These are phyloP conservation scores for Aphelocoma californica DNA, from an alignment of 2,797 vertebrate genomes.

Conservation along the genomic window DNA sequence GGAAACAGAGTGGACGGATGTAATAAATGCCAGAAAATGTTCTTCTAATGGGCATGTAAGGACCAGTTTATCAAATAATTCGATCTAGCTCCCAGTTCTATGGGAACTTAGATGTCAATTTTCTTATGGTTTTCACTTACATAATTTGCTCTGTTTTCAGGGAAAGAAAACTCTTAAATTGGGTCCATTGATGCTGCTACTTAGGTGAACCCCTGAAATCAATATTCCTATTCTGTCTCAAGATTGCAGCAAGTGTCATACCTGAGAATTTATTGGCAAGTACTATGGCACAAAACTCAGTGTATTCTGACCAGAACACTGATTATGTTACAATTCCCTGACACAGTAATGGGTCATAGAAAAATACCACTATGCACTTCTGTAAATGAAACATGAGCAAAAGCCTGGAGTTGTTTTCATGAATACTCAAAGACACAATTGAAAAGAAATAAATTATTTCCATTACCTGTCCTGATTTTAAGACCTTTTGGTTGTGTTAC, in stretches of 20 bases:
- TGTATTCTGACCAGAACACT: neutral
- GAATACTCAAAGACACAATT: neutral
- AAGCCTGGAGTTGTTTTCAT: neutral
- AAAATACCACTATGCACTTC: neutral
- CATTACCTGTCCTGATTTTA: neutral
- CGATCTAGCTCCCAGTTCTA: neutral
- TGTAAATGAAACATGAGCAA: neutral
- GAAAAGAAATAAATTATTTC: neutral
- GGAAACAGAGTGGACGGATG: neutral
- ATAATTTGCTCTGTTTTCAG: neutral
- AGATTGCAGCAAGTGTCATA: neutral
- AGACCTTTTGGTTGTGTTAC: neutral
- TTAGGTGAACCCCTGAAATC: neutral
- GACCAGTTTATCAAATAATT: neutral
- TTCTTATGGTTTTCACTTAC: neutral
- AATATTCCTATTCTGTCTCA: neutral
- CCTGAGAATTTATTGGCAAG: neutral
- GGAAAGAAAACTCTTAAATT: neutral
- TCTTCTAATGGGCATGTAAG: neutral
- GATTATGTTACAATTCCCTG: neutral
- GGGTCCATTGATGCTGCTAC: neutral
- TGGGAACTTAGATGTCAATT: neutral
- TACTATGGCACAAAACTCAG: neutral
- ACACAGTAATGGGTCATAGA: neutral
- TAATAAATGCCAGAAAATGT: neutral